phyloP scores from a whole-genome alignment of 2,113 vertebrate genomes.

The Coptodon bakossiorum region DNA sequence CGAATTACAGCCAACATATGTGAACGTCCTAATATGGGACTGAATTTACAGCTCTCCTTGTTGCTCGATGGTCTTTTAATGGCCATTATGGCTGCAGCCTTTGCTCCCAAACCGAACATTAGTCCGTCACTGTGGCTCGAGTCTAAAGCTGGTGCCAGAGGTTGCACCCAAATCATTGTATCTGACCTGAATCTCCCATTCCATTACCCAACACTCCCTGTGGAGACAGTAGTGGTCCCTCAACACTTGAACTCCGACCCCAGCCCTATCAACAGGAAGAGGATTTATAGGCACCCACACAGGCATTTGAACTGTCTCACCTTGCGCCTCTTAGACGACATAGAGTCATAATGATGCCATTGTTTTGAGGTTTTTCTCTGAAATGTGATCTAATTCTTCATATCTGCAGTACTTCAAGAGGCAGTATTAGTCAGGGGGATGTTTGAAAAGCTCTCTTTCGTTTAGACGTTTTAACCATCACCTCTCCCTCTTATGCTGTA shows the following conservation, averaged over 20 bases:
- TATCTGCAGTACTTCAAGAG: background rate
- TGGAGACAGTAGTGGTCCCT: conserved; percentile 58
- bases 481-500: background rate
- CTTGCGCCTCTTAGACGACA: conserved; percentile 22
- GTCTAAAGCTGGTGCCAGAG: conserved; percentile 35
- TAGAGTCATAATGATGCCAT: conserved; percentile 22
- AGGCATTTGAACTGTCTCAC: conserved; percentile 29
- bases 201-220: conserved; percentile 68
- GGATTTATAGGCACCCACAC: conserved; percentile 53
- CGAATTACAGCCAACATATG: conserved; percentile 43
- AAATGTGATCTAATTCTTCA: conserved; percentile 45
- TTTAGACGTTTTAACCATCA: background rate
- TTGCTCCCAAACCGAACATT: conserved; percentile 41
- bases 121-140: conserved; percentile 36
- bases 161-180: conserved; percentile 61
- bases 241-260: conserved; percentile 69
- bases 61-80: conserved; percentile 57
- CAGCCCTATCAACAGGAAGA: conserved; percentile 41
- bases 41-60: conserved; percentile 52
- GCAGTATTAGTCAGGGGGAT: background rate
- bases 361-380: conserved; percentile 2
- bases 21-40: conserved; percentile 6
- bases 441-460: background rate
- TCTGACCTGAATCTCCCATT: conserved; percentile 70
- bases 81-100: conserved; percentile 33